Base-by-base conservation (phyloP, 2,113 vertebrate genomes). In the Euleptes europaea region DNA sequence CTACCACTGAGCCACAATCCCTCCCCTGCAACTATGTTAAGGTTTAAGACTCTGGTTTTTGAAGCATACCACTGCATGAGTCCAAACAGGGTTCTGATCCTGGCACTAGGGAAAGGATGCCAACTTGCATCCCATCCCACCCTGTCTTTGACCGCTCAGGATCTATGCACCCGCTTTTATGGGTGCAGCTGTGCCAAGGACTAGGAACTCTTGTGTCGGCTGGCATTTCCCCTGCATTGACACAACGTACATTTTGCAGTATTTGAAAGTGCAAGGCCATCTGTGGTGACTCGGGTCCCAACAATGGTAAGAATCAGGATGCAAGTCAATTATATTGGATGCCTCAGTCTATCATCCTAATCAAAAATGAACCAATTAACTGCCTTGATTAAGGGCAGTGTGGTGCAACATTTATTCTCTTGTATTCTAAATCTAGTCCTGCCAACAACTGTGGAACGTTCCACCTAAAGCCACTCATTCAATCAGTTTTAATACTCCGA, bases 401-500 rank as follows among this genome's bases (percentile, higher is more conserved):
- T 1, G 35, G 33, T 35, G 44, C 66, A 60, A 86, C n/a, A 79
- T 65, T 63, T 28, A 9, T 63, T 72, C 82, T 91, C 75, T 70
- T 89, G 88, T 84, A 88, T 49, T 79, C 38, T 82, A 9, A 84
- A 78, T 2, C 13, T 78, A 77, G 83, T 69, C 84, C 13, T 80
- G 83, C 51, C 85, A 88, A 90, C 71, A 78, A 80, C 28, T 86
- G 65, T 21, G 0, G 77, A 84, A 67, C 65, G 87, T n/a, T 84
- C 35, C 1, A 84, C 5, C 15, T 85, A 78, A 26, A 83, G 54
- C 49, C 88, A 88, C 3, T 78, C 75, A 90, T 93, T 90, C 88
- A 44, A 91, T 77, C 44, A 90, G 14, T 31, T 88, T 33, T 83
- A 88, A 80, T 66, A 88, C 35, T 0, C 17, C 51, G 23, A 90